Evolutionary conservation across 2,113 vertebrate species (phyloP).

Genomic region (Ramphastos sulfuratus): DNA sequence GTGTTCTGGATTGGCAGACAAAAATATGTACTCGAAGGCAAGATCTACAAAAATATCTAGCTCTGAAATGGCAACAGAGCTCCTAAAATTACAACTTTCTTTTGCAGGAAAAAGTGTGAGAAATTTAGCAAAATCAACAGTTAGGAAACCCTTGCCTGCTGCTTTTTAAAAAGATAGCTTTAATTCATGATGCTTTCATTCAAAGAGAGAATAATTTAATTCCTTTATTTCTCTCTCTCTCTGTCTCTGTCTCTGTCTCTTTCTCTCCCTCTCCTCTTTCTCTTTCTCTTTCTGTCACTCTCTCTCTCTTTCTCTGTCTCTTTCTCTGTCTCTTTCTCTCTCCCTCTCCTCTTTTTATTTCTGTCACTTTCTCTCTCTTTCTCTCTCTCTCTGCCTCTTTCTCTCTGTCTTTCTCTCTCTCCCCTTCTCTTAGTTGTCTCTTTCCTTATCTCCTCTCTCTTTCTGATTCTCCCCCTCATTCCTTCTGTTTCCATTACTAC

Average conservation of each 20-base stretch:
- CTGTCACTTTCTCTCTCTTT: not conserved
- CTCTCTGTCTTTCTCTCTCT: not conserved
- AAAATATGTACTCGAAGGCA: constrained; percentile 25
- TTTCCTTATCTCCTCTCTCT: not conserved
- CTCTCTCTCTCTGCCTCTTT: too few species aligned
- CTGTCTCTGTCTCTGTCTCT: not conserved
- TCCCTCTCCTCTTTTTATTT: not conserved
- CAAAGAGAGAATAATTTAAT: not conserved
- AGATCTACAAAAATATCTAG: constrained; percentile 42
- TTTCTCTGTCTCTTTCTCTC: too few species aligned
- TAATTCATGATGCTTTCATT: not conserved
- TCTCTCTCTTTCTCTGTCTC: not conserved
- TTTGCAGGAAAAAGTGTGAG: not conserved
- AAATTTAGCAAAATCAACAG: constrained; percentile 48
- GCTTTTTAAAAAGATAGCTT: not conserved
- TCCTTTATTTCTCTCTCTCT: not conserved
- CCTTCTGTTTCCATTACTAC: not conserved
- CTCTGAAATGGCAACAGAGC: not conserved
- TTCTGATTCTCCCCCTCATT: not conserved
- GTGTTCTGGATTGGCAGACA: constrained; percentile 54
- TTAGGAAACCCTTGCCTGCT: constrained; percentile 44
- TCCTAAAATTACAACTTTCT: constrained; percentile 36
- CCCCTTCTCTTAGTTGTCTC: not conserved
- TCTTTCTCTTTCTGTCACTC: fast-evolving
- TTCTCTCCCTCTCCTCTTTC: not conserved